Conservation (phyloP, 2,888 invertebrate species). For the Ochlodes sylvanus region DNA sequence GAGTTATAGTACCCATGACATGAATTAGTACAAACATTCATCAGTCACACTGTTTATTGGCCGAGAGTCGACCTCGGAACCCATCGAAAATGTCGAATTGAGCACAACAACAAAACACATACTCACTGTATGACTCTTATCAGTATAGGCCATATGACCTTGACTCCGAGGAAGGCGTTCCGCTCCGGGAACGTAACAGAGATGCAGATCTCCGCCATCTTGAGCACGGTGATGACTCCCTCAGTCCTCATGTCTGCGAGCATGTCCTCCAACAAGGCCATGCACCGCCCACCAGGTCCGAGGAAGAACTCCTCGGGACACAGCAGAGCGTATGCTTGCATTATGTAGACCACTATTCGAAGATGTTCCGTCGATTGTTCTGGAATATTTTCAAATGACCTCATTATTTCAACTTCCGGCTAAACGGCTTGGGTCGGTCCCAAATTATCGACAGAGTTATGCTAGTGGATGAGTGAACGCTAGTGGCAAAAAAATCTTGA, state of each 20-base stretch:
- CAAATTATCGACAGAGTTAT: too few relatives aligned
- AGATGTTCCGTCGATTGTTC: conserved; percentile 94
- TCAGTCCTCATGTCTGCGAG: conserved; percentile 89
- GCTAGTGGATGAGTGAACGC: too few relatives aligned
- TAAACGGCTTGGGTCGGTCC: too few relatives aligned
- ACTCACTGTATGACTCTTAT: conserved; percentile 75
- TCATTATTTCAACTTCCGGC: too few relatives aligned
- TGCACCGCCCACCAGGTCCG: conserved; percentile 88
- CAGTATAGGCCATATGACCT: conserved; percentile 78
- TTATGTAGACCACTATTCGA: conserved; percentile 91
- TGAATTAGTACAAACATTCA: too few relatives aligned
- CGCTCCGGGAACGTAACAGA: conserved; percentile 90
- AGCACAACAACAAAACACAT: not conserved
- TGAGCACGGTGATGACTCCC: conserved; percentile 87
- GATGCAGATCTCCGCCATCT: conserved; percentile 87
- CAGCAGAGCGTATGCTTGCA: conserved; percentile 92
- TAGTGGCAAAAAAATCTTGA: too few relatives aligned
- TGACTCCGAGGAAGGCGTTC: conserved; percentile 87
- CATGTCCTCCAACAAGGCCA: conserved; percentile 88
- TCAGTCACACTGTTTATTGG: too few relatives aligned
- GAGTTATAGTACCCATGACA: too few relatives aligned
- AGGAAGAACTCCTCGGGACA: conserved; percentile 91
- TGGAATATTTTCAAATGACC: conserved; percentile 56
- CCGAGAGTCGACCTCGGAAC: too few relatives aligned
- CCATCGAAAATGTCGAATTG: too few relatives aligned